A percentile compares a stretch with the other conserved stretches of the same genome.
Evolutionary conservation across 2,888 invertebrate species (phyloP).

Genomic region (Metallyticus violacea): DNA sequence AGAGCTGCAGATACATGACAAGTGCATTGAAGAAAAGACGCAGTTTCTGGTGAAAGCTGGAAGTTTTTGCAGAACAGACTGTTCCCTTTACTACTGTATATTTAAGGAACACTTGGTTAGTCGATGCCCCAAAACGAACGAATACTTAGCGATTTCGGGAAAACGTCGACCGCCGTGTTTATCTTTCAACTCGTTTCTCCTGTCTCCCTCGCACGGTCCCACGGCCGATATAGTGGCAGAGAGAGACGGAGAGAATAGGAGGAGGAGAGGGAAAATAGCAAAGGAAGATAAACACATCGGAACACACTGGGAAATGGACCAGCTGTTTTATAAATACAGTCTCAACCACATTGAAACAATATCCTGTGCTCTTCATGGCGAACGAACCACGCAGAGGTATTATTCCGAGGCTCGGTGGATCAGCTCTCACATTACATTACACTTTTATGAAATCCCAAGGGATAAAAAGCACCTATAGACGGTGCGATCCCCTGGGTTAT

Average conservation of each 20-base stretch:
- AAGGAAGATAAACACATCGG: slow-evolving; percentile 32
- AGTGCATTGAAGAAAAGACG: no score
- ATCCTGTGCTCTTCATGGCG: background rate
- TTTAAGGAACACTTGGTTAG: slow-evolving; percentile 2
- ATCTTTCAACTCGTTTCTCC: background rate
- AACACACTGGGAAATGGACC: slow-evolving; percentile 26
- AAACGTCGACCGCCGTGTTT: slow-evolving; percentile 2
- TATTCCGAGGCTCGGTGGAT: background rate
- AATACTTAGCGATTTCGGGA: slow-evolving; percentile 8
- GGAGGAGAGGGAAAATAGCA: slow-evolving; percentile 21
- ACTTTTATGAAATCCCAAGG: background rate
- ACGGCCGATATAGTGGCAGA: background rate
- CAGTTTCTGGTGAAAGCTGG: no score
- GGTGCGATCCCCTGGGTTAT: background rate
- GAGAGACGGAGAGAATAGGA: background rate
- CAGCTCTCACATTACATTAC: background rate
- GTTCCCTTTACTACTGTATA: background rate
- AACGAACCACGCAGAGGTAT: background rate
- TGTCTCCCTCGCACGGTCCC: background rate
- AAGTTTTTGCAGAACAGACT: background rate
- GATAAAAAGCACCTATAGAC: background rate
- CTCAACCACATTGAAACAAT: slow-evolving; percentile 24
- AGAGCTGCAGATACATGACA: no score
- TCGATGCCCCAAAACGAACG: slow-evolving; percentile 9
- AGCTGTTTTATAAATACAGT: slow-evolving; percentile 30